A percentile compares a stretch with the other conserved stretches of the same genome.
phyloP scores from a whole-genome alignment of 2,113 vertebrate genomes.

The Oryctolagus cuniculus region mOryCun1.1 NC_091442.1:1687501-1688000 shows the following conservation, averaged over 20 bases:
- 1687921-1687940: fast-evolving
- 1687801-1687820: background rate
- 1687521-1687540: background rate
- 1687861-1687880: fast-evolving
- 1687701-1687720: fast-evolving
- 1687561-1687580: background rate
- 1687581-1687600: background rate
- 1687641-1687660: fast-evolving
- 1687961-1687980: fast-evolving
- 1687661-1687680: background rate
- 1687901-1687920: fast-evolving
- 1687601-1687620: fast-evolving
- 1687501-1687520: too few species aligned
- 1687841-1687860: fast-evolving
- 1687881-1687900: background rate
- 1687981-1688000: fast-evolving
- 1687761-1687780: background rate
- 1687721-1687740: background rate
- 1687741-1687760: background rate
- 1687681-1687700: background rate
- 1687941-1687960: fast-evolving
- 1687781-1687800: background rate
- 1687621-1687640: background rate
- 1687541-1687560: fast-evolving
- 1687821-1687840: fast-evolving